Base-by-base conservation (phyloP, 2,888 invertebrate species). In the Peribatodes rhomboidaria region DNA sequence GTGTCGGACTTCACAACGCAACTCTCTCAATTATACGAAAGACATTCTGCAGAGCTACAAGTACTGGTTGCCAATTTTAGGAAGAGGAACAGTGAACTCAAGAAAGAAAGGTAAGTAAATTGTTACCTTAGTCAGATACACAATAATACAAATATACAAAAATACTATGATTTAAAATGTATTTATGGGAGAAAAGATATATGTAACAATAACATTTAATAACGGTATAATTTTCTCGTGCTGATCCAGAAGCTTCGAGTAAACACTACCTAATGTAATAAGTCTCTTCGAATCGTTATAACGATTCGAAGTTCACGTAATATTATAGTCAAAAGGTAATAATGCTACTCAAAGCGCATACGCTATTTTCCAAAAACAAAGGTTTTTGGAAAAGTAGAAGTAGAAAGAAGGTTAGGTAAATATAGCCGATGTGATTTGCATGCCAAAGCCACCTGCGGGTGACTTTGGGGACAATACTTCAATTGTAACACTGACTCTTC, bases 1-100 rank as follows among this genome's bases (percentile, higher is more conserved):
- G 98, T 98, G 86, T 96, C 98, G 74, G 98, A 98, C 93, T 98
- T 98, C 92, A 97, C 97, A 66, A 97, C 97, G 81, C 97, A 98
- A 89, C 93, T 98, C 90, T 97, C 98, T 70, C 96, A 97, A 81
- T 95, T 97, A 84, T 97, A 98, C 94, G 98, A 98, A 88, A 96
- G 96, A 77, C 98, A 98, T 88, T 97, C 98, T 13, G 96, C 97
- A 72, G 97, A 97, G 85, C 94, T 98, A 71, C 97, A 98, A 85
- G 94, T 96, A 71, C 94, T 98, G 77, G 97, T 98, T 60, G 96
- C 98, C 73, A 97, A 95, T 88, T 98, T 97, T 90, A 95, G 98
- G 55, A 97, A 97, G 87, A 95, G 96, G 83, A 97, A 97, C 89
- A 96, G 96, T 57, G 98, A 98, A 84, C 94, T 98, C 50, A 94